Conservation (phyloP, 1,140 invertebrate genomes). For the Diploscapter pachys region DNA sequence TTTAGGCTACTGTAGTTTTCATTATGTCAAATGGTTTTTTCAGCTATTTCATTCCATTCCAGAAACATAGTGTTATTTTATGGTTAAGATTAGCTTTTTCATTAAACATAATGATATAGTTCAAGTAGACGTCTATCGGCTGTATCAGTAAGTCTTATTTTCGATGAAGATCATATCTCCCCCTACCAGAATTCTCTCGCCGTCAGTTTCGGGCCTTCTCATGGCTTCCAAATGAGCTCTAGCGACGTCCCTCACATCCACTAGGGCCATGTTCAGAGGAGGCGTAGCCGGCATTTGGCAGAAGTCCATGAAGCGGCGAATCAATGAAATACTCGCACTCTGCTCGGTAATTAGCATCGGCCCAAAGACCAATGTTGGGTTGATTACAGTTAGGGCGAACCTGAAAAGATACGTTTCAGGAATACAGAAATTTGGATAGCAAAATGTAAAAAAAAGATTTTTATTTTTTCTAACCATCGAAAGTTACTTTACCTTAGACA, state of each 20-base stretch:
- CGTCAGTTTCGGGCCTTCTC: constrained; percentile 62
- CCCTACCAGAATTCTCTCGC: constrained; percentile 58
- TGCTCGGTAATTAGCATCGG: constrained; percentile 62
- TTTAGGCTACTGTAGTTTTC: too few species aligned
- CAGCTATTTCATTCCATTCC: not conserved
- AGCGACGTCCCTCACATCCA: constrained; percentile 67
- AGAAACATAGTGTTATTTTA: too few species aligned
- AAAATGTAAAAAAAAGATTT: constrained; percentile 45
- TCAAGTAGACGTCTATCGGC: too few species aligned
- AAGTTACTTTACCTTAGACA: constrained; percentile 13
- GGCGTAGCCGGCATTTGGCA: constrained; percentile 62
- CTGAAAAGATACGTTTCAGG: constrained; percentile 45
- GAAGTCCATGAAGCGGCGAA: constrained; percentile 62
- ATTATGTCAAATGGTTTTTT: not conserved
- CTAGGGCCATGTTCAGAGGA: constrained; percentile 62
- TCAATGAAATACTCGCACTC: constrained; percentile 61
- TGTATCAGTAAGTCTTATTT: too few species aligned
- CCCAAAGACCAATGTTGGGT: constrained; percentile 65
- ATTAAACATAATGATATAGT: too few species aligned
- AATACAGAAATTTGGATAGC: too few species aligned
- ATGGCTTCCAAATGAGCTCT: constrained; percentile 65
- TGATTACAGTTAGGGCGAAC: constrained; percentile 65
- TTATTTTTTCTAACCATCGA: constrained; percentile 19
- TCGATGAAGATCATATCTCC: too few species aligned
- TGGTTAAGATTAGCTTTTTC: too few species aligned